These are phyloP conservation scores for Cassiopea andromeda DNA, from an alignment of 30 jellyfish, hydroid and myxozoan genomes.

Conservation along the genomic window DNA sequence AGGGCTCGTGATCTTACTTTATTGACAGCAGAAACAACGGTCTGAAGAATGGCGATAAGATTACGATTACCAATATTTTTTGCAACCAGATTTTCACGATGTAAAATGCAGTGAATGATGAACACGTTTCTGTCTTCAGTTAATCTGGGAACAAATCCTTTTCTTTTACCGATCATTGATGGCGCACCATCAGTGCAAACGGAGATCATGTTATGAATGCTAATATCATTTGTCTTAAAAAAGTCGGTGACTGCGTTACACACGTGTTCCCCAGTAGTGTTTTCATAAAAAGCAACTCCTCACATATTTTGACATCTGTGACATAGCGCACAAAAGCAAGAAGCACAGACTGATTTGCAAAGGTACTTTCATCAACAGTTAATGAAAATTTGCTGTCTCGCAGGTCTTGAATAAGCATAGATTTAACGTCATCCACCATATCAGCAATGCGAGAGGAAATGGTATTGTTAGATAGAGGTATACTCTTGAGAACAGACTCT, in stretches of 20 bases:
- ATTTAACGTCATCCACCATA: not conserved
- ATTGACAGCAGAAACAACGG: not conserved
- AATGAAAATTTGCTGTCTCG: not conserved
- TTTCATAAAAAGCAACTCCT: constrained; percentile 12
- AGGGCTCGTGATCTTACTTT: not conserved
- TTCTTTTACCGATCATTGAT: constrained; percentile 22
- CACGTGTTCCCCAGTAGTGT: constrained; percentile 34
- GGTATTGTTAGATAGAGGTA: not conserved
- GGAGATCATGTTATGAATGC: constrained; percentile 1
- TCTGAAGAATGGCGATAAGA: not conserved
- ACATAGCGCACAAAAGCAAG: not conserved
- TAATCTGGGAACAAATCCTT: constrained; percentile 6
- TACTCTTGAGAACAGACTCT: not conserved
- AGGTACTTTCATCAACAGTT: not conserved
- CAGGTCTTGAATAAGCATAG: not conserved
- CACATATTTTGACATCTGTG: not conserved
- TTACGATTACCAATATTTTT: not conserved
- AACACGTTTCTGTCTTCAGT: not conserved
- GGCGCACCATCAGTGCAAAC: constrained; percentile 41
- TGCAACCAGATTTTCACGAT: not conserved
- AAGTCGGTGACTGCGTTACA: constrained; percentile 7
- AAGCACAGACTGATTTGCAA: not conserved
- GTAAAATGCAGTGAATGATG: not conserved
- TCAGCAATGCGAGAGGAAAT: not conserved
- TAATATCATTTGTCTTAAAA: not conserved